phyloP scores from a whole-genome alignment of 2,797 vertebrate species.

The Anguilla obscura region DNA sequence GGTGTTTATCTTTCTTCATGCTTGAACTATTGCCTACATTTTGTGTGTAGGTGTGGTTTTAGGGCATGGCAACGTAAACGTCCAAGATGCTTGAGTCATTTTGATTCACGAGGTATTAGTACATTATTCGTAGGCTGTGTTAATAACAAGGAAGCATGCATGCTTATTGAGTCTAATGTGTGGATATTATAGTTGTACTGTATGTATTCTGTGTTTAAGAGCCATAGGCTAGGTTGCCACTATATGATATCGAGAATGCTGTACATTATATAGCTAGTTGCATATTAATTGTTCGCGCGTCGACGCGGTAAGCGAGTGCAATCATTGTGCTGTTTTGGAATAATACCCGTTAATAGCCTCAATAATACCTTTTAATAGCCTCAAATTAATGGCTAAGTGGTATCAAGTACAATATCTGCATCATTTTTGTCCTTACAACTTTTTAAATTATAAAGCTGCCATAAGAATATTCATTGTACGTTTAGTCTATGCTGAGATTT shows the following conservation, averaged over 20 bases:
- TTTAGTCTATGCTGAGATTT: background rate
- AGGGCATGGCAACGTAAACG: background rate
- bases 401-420: background rate
- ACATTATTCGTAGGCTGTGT: background rate
- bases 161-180: background rate
- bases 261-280: background rate
- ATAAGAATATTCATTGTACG: background rate
- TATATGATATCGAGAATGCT: background rate
- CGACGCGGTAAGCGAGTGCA: background rate
- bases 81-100: background rate
- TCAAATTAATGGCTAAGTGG: background rate
- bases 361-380: too few species aligned
- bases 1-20: background rate
- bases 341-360: background rate
- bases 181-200: background rate
- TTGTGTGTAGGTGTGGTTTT: constrained; percentile 20
- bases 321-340: background rate
- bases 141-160: background rate
- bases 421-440: background rate
- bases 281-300: background rate
- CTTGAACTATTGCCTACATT: background rate
- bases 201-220: background rate
- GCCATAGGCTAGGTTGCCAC: background rate
- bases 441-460: background rate
- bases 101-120: background rate